Base-by-base conservation (phyloP, 2,888 invertebrate species). In the Papilio protenor region DNA sequence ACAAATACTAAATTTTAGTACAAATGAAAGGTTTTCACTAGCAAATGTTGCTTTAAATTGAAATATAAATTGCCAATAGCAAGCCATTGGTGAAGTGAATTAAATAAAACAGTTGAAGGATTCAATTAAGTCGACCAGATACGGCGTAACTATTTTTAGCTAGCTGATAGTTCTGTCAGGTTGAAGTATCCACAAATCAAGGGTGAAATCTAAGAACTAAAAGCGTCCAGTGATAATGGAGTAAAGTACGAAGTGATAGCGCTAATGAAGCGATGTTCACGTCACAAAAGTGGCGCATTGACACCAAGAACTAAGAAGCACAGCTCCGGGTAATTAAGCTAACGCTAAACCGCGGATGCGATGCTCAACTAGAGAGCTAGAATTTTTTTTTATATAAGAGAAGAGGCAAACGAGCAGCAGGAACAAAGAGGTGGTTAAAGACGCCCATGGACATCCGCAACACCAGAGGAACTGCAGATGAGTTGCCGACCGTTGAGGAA, bases 261-360 rank as follows among this genome's bases (percentile, higher is more conserved):
- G 88, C 90, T 94, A 94, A 94, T 94, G 93, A 94, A 94, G 90
- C 91, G 90, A 88, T 93, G 93, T 92, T 84, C 88, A 89, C 88
- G 92, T 93, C 93, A 89, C 91, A 89, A 87, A 87, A 88, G 87
- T 90, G 88, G 91, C 90, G 88, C 87, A 87, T 88, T 90, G 90
- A 88, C 87, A 90, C 66, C 45, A 90, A 84, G 83, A 83, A 86
- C 90, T 89, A 91, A 90, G 85, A 88, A 88, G 89, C 91, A 92
- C 91, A 90, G 88, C 87, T 85, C 84, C 83, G 86, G 83, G 90
- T 91, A 92, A 92, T 91, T 92, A 92, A 77, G 27, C 23, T 61
- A 77, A 77, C 76, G 76, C 69, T 73, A 77, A 71, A 75, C 14
- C 49, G 33, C 55, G 71, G n/a, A 64, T 66, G 49, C 57, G n/a